phyloP scores from a whole-genome alignment of 2,888 invertebrate genomes.

The Iselma pallidipennis region DNA sequence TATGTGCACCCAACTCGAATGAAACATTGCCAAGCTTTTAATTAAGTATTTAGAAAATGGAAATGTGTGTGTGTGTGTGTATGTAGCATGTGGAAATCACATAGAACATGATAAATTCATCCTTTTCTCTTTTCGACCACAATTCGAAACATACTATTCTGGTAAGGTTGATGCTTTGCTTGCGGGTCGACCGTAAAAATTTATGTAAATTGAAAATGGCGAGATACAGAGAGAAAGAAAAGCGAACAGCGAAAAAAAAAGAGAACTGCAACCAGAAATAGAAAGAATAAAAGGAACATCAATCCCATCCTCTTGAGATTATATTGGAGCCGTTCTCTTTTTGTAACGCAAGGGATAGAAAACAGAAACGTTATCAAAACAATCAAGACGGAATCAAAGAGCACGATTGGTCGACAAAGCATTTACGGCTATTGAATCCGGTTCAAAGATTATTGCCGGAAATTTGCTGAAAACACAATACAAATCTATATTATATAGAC shows the following conservation, averaged over 20 bases:
- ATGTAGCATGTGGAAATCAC: constrained; percentile 38
- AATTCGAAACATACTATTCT: not conserved
- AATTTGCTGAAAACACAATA: not conserved
- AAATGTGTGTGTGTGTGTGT: constrained; percentile 9
- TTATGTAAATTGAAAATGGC: constrained; percentile 43
- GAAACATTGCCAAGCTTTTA: constrained; percentile 50
- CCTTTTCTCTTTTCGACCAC: not conserved
- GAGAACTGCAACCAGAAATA: not conserved
- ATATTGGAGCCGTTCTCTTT: constrained; percentile 22
- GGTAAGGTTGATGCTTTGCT: not conserved
- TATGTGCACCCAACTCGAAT: constrained; percentile 45
- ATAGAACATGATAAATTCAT: constrained; percentile 34
- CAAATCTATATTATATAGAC: not conserved
- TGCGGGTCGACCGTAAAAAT: constrained; percentile 20
- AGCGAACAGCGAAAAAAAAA: constrained; percentile 1
- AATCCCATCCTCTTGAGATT: constrained; percentile 40
- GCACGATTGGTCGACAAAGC: constrained; percentile 47
- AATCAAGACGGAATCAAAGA: constrained; percentile 52
- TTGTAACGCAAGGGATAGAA: constrained; percentile 32
- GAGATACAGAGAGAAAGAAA: constrained; percentile 36
- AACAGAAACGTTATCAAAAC: constrained; percentile 50
- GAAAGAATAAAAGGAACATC: not conserved
- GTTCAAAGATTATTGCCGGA: constrained; percentile 29
- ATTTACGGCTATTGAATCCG: constrained; percentile 51
- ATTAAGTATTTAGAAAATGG: constrained; percentile 43